Percentiles rank a stretch among this genome's conserved stretches.
Conservation (phyloP, 2,888 invertebrate genomes). For the Andrena marginata region DNA sequence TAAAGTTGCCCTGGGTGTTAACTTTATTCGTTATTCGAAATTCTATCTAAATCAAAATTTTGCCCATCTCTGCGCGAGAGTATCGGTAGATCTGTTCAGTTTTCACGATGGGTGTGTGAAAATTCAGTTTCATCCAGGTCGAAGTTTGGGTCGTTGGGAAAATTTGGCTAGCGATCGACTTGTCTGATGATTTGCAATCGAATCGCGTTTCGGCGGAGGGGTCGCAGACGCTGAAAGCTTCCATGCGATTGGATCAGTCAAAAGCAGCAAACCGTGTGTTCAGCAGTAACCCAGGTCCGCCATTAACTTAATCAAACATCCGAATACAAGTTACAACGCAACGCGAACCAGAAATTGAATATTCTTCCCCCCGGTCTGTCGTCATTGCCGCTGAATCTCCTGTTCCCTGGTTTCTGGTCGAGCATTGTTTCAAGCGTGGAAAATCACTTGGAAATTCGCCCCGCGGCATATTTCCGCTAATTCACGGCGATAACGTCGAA, state of each 20-base stretch:
- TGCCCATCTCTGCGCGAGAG: neutral
- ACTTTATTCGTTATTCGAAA: no score
- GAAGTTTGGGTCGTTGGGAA: neutral
- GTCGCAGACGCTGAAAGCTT: conserved; percentile 8
- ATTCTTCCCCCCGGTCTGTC: conserved; percentile 1
- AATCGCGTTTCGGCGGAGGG: conserved; percentile 30
- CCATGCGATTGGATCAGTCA: conserved; percentile 47
- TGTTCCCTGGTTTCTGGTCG: neutral
- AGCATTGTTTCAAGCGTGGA: neutral
- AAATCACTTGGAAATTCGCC: neutral
- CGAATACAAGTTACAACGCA: conserved; percentile 21
- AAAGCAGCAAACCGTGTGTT: conserved; percentile 45
- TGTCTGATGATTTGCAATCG: conserved; percentile 14
- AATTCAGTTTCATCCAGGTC: neutral
- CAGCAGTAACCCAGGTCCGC: conserved; percentile 28
- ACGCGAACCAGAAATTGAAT: conserved; percentile 28
- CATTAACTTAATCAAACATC: conserved; percentile 62
- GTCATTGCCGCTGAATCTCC: neutral
- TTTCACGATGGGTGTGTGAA: neutral
- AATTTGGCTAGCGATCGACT: neutral
- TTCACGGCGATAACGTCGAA: conserved; percentile 4
- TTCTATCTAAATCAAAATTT: no score
- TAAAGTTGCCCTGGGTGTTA: no score
- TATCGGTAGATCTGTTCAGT: no score
- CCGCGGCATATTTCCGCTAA: neutral